Evolutionary conservation across 1,140 invertebrate species (phyloP), one percentile per base, ranked within the genome.

Genomic region (Matsumurasca onukii): DNA sequence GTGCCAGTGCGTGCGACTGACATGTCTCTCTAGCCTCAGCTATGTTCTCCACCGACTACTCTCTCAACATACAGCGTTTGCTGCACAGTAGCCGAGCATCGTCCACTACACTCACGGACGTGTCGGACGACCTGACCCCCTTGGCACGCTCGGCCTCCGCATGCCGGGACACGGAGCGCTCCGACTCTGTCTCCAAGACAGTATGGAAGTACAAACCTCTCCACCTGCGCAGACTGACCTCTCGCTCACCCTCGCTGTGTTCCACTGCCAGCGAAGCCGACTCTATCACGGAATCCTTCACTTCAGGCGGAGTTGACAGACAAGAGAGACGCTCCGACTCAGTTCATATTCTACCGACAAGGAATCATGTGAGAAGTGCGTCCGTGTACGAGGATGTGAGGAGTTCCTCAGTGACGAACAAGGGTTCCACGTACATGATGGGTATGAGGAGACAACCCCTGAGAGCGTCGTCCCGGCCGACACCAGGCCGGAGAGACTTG

Each of bases 401-500:
- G 17, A 17, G 34, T 9, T 39, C 34, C 34, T 39, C 34, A 5
- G 17, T 17, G 17, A 9, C 17, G 5, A 39, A 9, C 34, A 39
- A 39, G 5, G 17, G 17, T 39, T 39, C 34, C 12, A 65, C 9
- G 20, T 65, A 48, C 22, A 39, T 65, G 34, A 65, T 65, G 62
- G 62, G 62, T 1, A 65, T 65, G 62, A 45, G 85, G 82, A 17
- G 62, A 17, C 62, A 65, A 17, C 62, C 27, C 27, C 24, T 31
- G 2, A 13, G 15, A 9, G 2, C 27, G 17, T 17, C 29, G 20
- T 31, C 39, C 15, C 5, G n/a, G 52, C 87, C 91, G 0, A 83
- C 87, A 0, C 88, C 91, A 0, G 91, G 91, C 0, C 87, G 89
- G 73, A 77, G 88, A 71, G 89, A 72, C 84, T 88, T 9, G 81